Base-by-base conservation (phyloP, 2,113 vertebrate species). In the Rhinolophus ferrumequinum region DNA sequence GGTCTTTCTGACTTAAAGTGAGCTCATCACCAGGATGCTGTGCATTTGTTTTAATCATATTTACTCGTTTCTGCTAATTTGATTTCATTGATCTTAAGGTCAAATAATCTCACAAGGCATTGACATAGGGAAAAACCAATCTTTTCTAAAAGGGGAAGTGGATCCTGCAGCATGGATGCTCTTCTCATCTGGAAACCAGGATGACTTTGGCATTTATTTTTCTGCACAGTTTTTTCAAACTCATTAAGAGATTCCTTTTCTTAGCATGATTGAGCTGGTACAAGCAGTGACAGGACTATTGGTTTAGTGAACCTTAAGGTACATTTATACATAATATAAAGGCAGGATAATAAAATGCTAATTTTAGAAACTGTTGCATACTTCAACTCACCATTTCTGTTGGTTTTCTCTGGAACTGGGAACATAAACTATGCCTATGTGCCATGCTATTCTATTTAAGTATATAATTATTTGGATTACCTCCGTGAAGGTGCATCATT, bases 131-230 rank as follows among this genome's bases (percentile, higher is more conserved):
- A 33, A 91, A 92, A 91, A 33, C 28, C 10, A 38, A 41, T 56
- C 11, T 80, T 93, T 82, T 79, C 67, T 24, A 56, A 67, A 67
- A 90, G n/a, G 79, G 5, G 75, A 73, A 24, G 12, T 52, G 2
- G 6, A 21, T 95, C 14, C 30, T 93, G 81, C 80, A 83, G 70
- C 14, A 50, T 24, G n/a, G 52, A 21, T 97, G 28, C 16, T 76
- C 9, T 70, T 93, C 35, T 88, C 26, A 0, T 44, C 24, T 28
- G 7, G 30, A 96, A 87, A 81, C 8, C n/a, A 47, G 21, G 90
- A 62, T 96, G 93, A 86, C 26, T 92, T 67, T 89, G 54, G 58
- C 15, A 64, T 75, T 88, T 38, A 80, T 52, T 89, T 52, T 90
- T 69, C 50, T 72, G 0, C 54, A 41, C 6, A 60, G 1, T 60